A percentile compares a stretch with the other conserved stretches of the same genome.
Conservation (phyloP, 2,888 invertebrate genomes). For the Orthonevra nobilis region DNA sequence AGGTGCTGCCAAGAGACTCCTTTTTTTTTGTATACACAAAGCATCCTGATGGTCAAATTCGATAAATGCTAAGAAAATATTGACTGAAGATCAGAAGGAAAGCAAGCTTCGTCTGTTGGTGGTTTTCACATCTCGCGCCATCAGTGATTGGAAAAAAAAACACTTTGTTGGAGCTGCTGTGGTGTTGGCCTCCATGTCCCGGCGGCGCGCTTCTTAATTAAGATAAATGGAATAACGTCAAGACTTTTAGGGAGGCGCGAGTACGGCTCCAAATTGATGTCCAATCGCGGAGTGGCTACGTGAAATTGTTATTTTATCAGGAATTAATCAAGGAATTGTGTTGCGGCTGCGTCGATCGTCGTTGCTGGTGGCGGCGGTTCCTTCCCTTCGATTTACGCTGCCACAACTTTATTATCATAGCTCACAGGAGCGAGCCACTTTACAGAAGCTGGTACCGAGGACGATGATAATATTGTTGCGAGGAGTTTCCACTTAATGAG, state of each 20-base stretch:
- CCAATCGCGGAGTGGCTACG: constrained; percentile 44
- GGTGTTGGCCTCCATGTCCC: constrained; percentile 48
- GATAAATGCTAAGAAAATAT: constrained; percentile 65
- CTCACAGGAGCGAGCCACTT: constrained; percentile 26
- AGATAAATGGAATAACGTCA: constrained; percentile 62
- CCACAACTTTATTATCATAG: constrained; percentile 48
- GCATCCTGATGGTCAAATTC: constrained; percentile 58
- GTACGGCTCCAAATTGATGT: constrained; percentile 20
- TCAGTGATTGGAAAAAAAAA: constrained; percentile 12
- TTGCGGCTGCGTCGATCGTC: constrained; percentile 3
- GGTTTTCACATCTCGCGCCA: constrained; percentile 19
- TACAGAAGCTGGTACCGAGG: constrained; percentile 5
- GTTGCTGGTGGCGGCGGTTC: not conserved
- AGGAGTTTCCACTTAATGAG: constrained; percentile 39
- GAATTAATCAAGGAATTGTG: constrained; percentile 53
- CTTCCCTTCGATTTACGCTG: too few relatives aligned
- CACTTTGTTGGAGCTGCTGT: not conserved
- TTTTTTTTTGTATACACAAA: constrained; percentile 37
- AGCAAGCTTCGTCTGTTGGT: not conserved
- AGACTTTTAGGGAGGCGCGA: constrained; percentile 24
- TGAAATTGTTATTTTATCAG: constrained; percentile 58
- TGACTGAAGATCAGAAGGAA: constrained; percentile 27
- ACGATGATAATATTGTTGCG: constrained; percentile 7
- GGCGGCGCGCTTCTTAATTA: constrained; percentile 68
- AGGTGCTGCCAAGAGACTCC: constrained; percentile 45